phyloP scores from a whole-genome alignment of 2,797 vertebrate genomes.

The Centropyge bicolor region DNA sequence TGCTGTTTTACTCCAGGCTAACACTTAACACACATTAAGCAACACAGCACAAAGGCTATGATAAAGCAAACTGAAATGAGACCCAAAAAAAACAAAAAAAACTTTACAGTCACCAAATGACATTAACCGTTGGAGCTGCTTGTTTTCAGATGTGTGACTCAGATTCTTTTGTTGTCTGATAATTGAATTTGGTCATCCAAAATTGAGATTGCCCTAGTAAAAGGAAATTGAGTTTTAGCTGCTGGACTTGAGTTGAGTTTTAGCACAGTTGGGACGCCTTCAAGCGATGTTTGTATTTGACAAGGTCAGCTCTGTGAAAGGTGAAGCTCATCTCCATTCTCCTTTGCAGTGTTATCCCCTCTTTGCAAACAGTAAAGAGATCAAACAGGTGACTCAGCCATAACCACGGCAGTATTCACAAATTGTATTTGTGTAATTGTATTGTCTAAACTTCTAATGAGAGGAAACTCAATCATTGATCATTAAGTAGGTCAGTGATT shows the following conservation, averaged over 20 bases:
- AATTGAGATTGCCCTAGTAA: background rate
- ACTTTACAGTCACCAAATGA: background rate
- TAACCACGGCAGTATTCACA: background rate
- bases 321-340: background rate
- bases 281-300: background rate
- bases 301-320: background rate
- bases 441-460: slow-evolving; percentile 1
- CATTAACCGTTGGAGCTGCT: background rate
- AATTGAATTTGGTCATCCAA: background rate
- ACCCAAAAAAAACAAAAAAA: slow-evolving; percentile 39
- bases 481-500: background rate
- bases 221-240: background rate
- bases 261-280: background rate
- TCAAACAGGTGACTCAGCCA: background rate
- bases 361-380: background rate
- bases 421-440: background rate
- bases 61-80: slow-evolving; percentile 27
- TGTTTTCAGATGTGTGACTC: background rate
- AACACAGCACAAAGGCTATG: background rate
- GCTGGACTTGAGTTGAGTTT: background rate
- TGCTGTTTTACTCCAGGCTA: background rate
- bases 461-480: background rate
- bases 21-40: slow-evolving; percentile 28
- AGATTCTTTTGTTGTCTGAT: background rate
- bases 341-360: background rate